Evolutionary conservation across 2,888 invertebrate genomes (phyloP), one percentile per base, ranked within the genome.

Genomic region (Brassicogethes aeneus): DNA sequence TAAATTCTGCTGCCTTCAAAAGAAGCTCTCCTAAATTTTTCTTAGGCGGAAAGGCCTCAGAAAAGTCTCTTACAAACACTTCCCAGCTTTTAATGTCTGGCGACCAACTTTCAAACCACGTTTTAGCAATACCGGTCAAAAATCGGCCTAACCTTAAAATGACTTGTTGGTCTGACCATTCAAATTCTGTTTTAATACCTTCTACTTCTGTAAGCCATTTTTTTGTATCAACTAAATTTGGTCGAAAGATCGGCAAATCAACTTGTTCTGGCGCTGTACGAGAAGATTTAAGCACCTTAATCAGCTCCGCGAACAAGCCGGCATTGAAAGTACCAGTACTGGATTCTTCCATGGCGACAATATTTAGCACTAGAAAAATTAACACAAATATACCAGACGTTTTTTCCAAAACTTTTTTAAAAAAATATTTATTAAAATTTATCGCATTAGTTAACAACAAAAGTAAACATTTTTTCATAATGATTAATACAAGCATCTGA

Each of bases 21-120:
- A 52, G 36, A 23, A 51, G 47, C 2, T 42, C 37, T 23, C 51
- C 51, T 12, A 53, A 36, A 45, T 42, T 51, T 23, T 38, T 37
- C 29, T 41, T 47, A 1, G 39, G 46, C 15, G 53, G 54, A 45
- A 54, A 54, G 16, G 52, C 48, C 14, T 50, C 50, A 7, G 39
- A 10, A 51, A 52, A 54, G 16, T 54, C 51, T 16, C 46, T 33
- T 29, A 46, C 40, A 47, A 52, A 55, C 16, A 33, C 39, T 12
- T 34, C 37, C 48, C 51, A 55, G 37, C 40, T 38, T 43, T 44
- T 43, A 12, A 37, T 37, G 12, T 41, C 41, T 15, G 51, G 50
- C 12, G 34, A 35, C 51, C 52, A 54, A 3, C 15, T 15, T 5
- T 46, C 46, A 31, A 40, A 43, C 43, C 48, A 47, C 15, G 34